phyloP scores from a whole-genome alignment of 2,113 vertebrate species.

The Platichthys stellatus region DNA sequence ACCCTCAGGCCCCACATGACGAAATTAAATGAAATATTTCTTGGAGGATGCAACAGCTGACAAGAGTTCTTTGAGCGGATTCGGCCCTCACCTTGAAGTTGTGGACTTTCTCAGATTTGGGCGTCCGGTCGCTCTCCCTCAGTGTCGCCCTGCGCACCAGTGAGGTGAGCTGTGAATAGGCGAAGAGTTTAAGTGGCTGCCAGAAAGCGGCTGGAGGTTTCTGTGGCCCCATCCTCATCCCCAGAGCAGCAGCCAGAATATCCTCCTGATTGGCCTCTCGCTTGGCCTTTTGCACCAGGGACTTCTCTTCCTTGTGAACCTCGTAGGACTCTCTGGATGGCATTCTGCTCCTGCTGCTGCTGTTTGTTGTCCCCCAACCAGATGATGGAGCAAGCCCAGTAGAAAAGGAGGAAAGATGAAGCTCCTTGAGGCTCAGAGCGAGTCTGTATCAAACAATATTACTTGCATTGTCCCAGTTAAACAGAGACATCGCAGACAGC shows the following conservation, averaged over 20 bases:
- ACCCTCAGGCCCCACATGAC: slow-evolving; percentile 59
- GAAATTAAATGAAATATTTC: slow-evolving; percentile 37
- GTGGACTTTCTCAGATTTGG: slow-evolving; percentile 97
- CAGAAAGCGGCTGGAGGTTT: slow-evolving; percentile 90
- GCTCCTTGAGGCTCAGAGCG: slow-evolving; percentile 49
- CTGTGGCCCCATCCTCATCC: slow-evolving; percentile 94
- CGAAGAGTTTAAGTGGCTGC: slow-evolving; percentile 99
- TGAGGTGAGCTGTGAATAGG: slow-evolving; percentile 99
- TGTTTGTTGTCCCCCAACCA: background rate
- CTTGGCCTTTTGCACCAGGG: slow-evolving; percentile 87
- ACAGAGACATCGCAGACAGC: slow-evolving; percentile 34
- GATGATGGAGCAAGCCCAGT: slow-evolving; percentile 24
- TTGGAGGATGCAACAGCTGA: slow-evolving; percentile 1
- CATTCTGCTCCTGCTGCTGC: slow-evolving; percentile 80
- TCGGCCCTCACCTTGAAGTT: slow-evolving; percentile 97
- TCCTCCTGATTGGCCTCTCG: slow-evolving; percentile 91
- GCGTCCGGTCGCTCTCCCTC: slow-evolving; percentile 92
- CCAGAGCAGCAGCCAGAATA: slow-evolving; percentile 91
- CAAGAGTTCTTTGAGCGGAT: slow-evolving; percentile 3
- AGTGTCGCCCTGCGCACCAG: slow-evolving; percentile 93
- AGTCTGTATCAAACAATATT: slow-evolving; percentile 43
- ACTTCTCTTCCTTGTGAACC: slow-evolving; percentile 82
- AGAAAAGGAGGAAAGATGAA: slow-evolving; percentile 35
- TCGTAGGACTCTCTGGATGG: slow-evolving; percentile 91
- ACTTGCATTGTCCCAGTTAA: slow-evolving; percentile 62